Percentiles rank a stretch among this genome's conserved stretches.
These are phyloP conservation scores for Limenitis arthemis DNA, from an alignment of 2,888 invertebrate genomes.

Conservation along the genomic window DNA sequence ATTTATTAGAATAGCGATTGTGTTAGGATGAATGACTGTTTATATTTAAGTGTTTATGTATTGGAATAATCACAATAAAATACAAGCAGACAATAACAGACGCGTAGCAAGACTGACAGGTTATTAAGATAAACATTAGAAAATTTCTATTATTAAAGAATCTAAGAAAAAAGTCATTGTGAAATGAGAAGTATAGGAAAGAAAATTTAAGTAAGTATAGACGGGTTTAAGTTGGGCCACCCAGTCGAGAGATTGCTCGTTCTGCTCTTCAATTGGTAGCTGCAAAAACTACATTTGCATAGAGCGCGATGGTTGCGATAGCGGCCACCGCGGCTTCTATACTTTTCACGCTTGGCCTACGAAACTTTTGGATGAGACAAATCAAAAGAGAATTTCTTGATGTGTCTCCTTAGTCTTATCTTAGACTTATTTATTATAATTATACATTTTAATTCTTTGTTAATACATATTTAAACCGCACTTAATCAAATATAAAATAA, in stretches of 20 bases:
- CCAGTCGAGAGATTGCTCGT: constrained; percentile 44
- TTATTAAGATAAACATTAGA: too few species aligned
- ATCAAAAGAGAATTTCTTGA: background rate
- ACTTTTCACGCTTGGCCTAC: constrained; percentile 27
- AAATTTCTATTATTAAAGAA: background rate
- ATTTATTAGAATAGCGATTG: constrained; percentile 59
- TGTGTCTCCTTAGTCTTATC: too few species aligned
- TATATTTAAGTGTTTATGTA: constrained; percentile 17
- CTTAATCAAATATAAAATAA: too few species aligned
- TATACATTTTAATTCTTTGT: too few species aligned
- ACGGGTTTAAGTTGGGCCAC: constrained; percentile 38
- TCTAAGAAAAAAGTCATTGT: background rate
- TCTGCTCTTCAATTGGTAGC: constrained; percentile 59
- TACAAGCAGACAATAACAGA: background rate
- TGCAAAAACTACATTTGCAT: constrained; percentile 71
- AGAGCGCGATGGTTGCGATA: constrained; percentile 61
- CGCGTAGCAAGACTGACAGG: too few species aligned
- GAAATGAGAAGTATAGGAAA: background rate
- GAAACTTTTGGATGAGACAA: constrained; percentile 33
- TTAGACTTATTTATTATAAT: too few species aligned
- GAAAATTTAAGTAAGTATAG: too few species aligned
- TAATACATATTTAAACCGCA: too few species aligned
- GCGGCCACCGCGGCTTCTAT: constrained; percentile 44
- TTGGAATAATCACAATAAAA: constrained; percentile 8
- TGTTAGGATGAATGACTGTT: constrained; percentile 30